Base-by-base conservation (phyloP, 2,113 vertebrate species). In the Brienomyrus brachyistius region DNA sequence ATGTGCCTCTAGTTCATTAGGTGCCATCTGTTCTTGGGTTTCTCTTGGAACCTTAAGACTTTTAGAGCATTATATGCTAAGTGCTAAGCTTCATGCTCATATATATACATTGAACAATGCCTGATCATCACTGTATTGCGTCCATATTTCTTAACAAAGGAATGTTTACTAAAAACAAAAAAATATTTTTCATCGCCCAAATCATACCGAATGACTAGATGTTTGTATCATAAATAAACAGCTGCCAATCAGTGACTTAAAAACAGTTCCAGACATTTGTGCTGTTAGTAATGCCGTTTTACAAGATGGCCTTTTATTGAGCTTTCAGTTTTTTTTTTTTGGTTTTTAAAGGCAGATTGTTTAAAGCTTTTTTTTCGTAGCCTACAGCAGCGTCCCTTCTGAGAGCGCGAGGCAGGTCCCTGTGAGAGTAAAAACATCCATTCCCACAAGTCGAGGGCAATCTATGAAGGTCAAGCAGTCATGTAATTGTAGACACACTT, bases 401-500 rank as follows among this genome's bases (percentile, higher is more conserved):
- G 11, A 48, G 9, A 50, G 21, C 2, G 5, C 1, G 19, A 56
- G 11, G 4, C 51, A 86, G 48, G 27, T 87, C 51, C 85, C 85
- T 87, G 6, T 19, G 23, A 48, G 40, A 48, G 47, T 48, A 56
- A 52, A 54, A 35, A 17, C 50, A 56, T 15, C 31, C 31, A 9
- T 87, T 87, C 51, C 15, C 31, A 5, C 51, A 31, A 19, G 27
- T 43, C 27, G 13, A 31, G 45, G 83, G 83, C 48, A 11, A n/a
- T 17, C 74, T 27, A 48, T 51, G 83, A 87, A 48, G 85, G 85
- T 87, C 48, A 87, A 17, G 50, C 23, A 54, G 50, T 40, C 85
- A 27, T 87, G 85, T 87, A 87, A 87, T 35, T 51, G 48, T 56
- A 87, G 85, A 87, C 85, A 54, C 51, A 54, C 85, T 87, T 86